These are phyloP conservation scores for Beroe forskalii DNA, from an alignment of 37 sponge, comb jelly and placozoan genomes.

Conservation along the genomic window DNA sequence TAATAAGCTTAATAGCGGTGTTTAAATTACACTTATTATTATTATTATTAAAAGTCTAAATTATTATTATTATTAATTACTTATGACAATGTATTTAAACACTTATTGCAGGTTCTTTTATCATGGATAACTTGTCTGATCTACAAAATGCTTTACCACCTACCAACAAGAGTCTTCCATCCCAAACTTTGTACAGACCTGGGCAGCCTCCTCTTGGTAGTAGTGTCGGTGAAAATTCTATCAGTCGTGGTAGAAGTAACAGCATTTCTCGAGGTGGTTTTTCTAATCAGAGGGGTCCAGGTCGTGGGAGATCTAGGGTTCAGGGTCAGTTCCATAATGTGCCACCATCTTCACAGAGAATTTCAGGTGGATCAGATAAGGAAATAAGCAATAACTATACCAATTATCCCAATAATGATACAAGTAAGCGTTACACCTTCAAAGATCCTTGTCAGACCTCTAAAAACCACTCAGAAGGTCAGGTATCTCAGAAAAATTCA, in stretches of 20 bases:
- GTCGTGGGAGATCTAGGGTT: conserved; percentile 20
- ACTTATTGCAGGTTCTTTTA: too few relatives aligned
- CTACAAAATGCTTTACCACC: conserved; percentile 9
- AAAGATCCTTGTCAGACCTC: neutral
- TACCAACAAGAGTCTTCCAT: neutral
- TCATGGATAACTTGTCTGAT: conserved; percentile 53
- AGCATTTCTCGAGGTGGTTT: conserved; percentile 22
- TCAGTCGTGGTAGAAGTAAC: neutral
- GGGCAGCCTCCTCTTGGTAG: neutral
- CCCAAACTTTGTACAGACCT: conserved; percentile 17
- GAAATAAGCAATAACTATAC: neutral
- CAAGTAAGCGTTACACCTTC: neutral
- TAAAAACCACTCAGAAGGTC: neutral
- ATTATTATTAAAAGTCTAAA: too few relatives aligned
- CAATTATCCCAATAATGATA: neutral
- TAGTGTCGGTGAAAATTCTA: neutral
- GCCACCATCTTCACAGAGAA: neutral
- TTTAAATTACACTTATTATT: too few relatives aligned
- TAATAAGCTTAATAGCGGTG: too few relatives aligned
- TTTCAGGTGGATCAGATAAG: neutral
- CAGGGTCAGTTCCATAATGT: neutral
- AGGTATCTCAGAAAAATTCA: neutral
- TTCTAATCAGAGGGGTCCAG: conserved; percentile 28
- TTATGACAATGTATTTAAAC: too few relatives aligned
- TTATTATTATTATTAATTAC: too few relatives aligned